Base-by-base conservation (phyloP, 64 coral and sea anemone genomes). In the Stichodactyla mertensii region DNA sequence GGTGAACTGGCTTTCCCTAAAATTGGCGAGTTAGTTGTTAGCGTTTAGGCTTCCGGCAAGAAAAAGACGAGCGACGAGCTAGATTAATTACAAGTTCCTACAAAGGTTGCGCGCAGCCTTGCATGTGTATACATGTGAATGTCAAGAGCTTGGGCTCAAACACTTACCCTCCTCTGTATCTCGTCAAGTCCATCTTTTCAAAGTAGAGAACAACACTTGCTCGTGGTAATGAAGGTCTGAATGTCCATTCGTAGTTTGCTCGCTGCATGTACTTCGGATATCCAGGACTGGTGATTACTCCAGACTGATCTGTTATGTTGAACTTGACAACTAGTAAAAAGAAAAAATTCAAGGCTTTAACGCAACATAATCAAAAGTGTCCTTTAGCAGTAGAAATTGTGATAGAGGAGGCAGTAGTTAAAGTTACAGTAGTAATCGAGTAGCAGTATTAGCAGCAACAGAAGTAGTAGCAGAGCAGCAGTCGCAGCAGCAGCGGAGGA, bases 211-310 rank as follows among this genome's bases (percentile, higher is more conserved):
- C 69, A 74, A 74, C 11, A 0, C 24, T 26, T 27, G 69, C 69
- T 27, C 69, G 24, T 74, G 69, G 22, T 27, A 74, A 28, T 27
- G 69, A 19, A 74, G 69, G 69, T 74, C 23, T 74, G 69, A 74
- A 74, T 74, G 24, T 74, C 69, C 69, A 74, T 26, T 74, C 69
- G 24, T 74, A 74, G 69, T 74, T 26, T 10, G 69, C 69, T 74
- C 69, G 7, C 24, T 36, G 69, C 69, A 74, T 74, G 69, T 74
- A 31, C 69, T 74, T n/a, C 4, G 69, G 69, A 74, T 74, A 74
- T 74, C 69, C 69, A 12, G 69, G 69, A 13, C 24, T 74, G 7
- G 69, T 74, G 2, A 74, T 74, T 10, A 27, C 69, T 74, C 69
- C 69, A 28, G 26, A 27, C 24, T 27, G 24, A 31, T 31, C 24